Conservation (phyloP, 2,113 vertebrate genomes). For the Leuciscus idus region DNA sequence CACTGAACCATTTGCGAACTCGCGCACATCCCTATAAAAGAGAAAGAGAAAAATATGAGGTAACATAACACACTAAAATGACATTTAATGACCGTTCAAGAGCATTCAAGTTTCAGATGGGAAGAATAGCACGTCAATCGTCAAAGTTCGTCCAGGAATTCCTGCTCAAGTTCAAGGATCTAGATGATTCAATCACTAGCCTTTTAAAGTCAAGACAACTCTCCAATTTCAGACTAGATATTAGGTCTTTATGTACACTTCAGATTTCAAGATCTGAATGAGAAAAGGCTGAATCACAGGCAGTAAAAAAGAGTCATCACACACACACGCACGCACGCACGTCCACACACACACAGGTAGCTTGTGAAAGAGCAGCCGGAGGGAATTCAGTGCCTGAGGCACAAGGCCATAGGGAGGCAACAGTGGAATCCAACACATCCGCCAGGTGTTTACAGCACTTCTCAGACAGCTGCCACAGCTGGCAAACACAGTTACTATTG, state of each 20-base stretch:
- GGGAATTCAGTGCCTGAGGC: constrained; percentile 28
- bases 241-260: not conserved
- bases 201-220: not conserved
- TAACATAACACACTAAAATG: not conserved
- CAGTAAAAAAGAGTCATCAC: not conserved
- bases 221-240: not conserved
- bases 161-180: not conserved
- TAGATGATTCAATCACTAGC: not conserved
- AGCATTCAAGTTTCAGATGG: not conserved
- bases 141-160: not conserved
- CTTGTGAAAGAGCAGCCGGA: constrained; percentile 20
- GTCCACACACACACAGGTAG: not conserved
- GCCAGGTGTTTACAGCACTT: constrained; percentile 18
- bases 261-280: not conserved
- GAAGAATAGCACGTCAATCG: not conserved
- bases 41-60: constrained; percentile 20
- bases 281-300: not conserved
- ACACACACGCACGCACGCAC: not conserved
- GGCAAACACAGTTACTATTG: constrained; percentile 24
- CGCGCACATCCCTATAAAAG: constrained; percentile 85
- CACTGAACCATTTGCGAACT: constrained; percentile 90
- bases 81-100: not conserved
- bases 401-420: not conserved
- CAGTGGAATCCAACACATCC: constrained; percentile 13
- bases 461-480: not conserved